phyloP scores from a whole-genome alignment of 2,113 vertebrate genomes.

The Pelecanus crispus region DNA sequence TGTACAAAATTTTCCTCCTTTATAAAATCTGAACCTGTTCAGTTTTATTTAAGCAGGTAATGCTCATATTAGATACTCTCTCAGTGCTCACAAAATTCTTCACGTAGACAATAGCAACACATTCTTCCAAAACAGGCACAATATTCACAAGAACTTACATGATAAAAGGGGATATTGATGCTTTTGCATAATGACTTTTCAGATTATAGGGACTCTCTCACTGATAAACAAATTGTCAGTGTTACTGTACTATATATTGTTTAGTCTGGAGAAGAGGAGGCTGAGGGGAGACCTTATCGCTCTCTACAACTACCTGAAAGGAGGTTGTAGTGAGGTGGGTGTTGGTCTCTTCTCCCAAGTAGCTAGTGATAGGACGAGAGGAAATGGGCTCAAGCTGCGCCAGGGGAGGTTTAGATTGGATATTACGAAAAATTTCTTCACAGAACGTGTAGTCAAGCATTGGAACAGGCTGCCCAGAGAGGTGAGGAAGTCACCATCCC shows the following conservation, averaged over 20 bases:
- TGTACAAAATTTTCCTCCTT: not conserved
- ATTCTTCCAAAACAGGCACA: rapidly evolving
- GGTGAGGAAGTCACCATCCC: too few species aligned
- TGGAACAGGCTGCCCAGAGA: too few species aligned
- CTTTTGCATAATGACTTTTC: not conserved
- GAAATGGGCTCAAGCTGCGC: too few species aligned
- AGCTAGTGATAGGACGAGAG: too few species aligned
- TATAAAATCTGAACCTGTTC: not conserved
- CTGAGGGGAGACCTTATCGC: too few species aligned
- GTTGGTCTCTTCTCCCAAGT: too few species aligned
- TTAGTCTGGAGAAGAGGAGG: too few species aligned
- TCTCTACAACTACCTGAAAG: too few species aligned
- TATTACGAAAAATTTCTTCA: too few species aligned
- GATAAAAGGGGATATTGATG: not conserved
- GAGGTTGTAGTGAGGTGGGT: too few species aligned
- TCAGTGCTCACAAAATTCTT: not conserved
- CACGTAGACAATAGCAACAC: not conserved
- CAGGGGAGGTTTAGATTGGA: too few species aligned
- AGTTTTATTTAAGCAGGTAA: not conserved
- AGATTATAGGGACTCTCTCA: not conserved
- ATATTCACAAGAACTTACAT: not conserved
- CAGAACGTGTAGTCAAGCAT: too few species aligned
- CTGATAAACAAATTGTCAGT: not conserved
- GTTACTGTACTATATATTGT: not conserved
- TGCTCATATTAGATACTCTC: not conserved